Evolutionary conservation across 2,888 invertebrate species (phyloP).

Genomic region (Griposia aprilina): DNA sequence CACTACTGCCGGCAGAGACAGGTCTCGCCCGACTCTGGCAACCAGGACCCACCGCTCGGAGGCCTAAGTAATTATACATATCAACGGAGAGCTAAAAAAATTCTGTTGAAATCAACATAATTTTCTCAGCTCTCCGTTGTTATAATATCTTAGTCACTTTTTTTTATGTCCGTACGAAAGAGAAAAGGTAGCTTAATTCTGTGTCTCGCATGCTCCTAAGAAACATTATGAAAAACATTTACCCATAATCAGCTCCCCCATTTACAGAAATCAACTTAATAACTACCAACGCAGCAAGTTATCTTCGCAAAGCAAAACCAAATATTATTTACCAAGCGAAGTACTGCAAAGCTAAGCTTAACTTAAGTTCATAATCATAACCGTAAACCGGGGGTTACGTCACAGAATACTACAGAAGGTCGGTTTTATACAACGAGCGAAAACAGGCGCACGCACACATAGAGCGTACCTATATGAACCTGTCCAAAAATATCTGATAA

Average conservation of each 20-base stretch:
- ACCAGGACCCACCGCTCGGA: too few species aligned
- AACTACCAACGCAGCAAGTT: conserved; percentile 16
- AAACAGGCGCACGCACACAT: neutral
- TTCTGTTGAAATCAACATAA: too few species aligned
- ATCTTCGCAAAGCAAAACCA: conserved; percentile 30
- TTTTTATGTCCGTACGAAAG: neutral
- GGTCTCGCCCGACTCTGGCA: too few species aligned
- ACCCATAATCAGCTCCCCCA: conserved; percentile 2
- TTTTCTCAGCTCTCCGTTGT: too few species aligned
- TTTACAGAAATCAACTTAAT: conserved; percentile 29
- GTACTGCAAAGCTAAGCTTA: conserved; percentile 43
- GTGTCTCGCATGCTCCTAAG: too few species aligned
- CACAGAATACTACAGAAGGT: neutral
- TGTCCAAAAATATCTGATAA: neutral
- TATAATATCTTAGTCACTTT: too few species aligned
- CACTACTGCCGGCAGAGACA: too few species aligned
- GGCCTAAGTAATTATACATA: too few species aligned
- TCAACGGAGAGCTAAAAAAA: too few species aligned
- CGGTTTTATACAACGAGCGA: neutral
- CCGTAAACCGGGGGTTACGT: neutral
- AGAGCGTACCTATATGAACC: neutral
- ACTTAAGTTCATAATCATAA: conserved; percentile 53
- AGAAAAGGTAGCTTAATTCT: too few species aligned
- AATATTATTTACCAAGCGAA: conserved; percentile 48
- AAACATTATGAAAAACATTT: neutral